Conservation (phyloP, 2,113 vertebrate genomes). For the Todiramphus chloris region DNA sequence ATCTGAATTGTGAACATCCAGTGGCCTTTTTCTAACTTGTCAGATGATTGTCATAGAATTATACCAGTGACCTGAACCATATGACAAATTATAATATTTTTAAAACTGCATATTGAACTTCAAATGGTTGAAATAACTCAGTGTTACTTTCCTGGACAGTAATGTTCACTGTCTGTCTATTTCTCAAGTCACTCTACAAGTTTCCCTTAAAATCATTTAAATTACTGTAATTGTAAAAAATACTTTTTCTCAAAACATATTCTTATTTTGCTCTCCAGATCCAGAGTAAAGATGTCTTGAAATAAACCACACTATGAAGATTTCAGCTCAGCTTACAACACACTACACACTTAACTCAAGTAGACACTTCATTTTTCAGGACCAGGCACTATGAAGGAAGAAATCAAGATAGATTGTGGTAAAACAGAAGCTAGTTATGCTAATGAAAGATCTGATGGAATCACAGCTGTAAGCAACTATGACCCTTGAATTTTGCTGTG, state of each 20-base stretch:
- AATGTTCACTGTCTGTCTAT: not conserved
- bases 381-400: not conserved
- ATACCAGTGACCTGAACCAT: not conserved
- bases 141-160: not conserved
- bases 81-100: not conserved
- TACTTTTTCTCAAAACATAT: not conserved
- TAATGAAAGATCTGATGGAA: not conserved
- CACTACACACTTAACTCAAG: not conserved
- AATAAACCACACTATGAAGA: not conserved
- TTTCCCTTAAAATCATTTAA: not conserved
- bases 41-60: not conserved
- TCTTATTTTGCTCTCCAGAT: not conserved
- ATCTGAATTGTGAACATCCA: not conserved
- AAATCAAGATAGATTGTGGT: slow-evolving; percentile 29
- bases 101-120: not conserved
- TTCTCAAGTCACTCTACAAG: not conserved
- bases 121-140: not conserved
- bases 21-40: not conserved
- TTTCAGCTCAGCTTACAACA: not conserved
- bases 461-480: not conserved
- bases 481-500: not conserved
- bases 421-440: not conserved
- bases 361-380: slow-evolving; percentile 27
- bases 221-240: not conserved
- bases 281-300: not conserved